These are phyloP conservation scores for Oxystoma pomonae DNA, from an alignment of 2,888 invertebrate species.

Conservation along the genomic window DNA sequence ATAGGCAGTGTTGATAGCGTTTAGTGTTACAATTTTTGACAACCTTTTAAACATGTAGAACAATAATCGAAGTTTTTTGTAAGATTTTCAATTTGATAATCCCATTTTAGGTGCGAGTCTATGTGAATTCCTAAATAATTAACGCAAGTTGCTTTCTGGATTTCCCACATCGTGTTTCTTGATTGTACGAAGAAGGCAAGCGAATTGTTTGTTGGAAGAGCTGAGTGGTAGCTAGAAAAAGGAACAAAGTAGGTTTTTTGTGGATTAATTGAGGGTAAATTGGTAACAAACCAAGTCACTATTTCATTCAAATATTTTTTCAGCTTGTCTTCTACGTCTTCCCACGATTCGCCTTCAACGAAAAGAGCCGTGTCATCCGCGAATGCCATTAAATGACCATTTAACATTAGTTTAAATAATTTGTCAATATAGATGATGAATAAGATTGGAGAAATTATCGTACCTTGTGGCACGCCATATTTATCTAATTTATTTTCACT, in stretches of 20 bases:
- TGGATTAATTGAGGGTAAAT: not conserved
- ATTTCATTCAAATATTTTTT: not conserved
- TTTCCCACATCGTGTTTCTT: not conserved
- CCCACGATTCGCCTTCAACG: not conserved
- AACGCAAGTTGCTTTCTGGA: not conserved
- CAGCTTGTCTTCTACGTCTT: not conserved
- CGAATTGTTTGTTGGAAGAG: not conserved
- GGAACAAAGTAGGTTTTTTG: not conserved
- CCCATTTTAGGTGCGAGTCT: not conserved
- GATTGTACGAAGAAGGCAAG: too few relatives aligned
- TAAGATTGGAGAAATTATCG: not conserved
- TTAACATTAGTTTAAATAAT: not conserved
- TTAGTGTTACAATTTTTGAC: not conserved
- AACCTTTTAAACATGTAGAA: not conserved
- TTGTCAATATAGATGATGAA: not conserved
- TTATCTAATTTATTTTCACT: not conserved
- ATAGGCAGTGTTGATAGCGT: not conserved
- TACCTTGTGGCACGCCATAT: not conserved
- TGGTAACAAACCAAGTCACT: not conserved
- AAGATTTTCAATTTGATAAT: not conserved
- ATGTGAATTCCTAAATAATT: not conserved
- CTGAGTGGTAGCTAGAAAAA: not conserved
- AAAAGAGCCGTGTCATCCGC: not conserved
- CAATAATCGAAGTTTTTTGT: not conserved
- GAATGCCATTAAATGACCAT: not conserved